These are phyloP conservation scores for Orthosia gracilis DNA, from an alignment of 2,888 invertebrate species.

Conservation along the genomic window DNA sequence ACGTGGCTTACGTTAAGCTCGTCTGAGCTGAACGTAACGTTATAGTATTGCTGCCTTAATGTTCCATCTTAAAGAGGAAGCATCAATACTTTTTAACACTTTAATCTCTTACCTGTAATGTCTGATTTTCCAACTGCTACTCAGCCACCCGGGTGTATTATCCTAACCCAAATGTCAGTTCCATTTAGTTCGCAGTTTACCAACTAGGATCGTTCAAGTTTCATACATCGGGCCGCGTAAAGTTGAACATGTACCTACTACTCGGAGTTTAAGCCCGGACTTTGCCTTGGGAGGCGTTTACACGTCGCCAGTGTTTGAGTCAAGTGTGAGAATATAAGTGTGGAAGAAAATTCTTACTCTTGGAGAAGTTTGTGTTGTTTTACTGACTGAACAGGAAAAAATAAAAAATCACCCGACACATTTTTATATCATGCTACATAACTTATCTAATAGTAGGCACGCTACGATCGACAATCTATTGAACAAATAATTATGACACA, in stretches of 20 bases:
- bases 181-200: conserved; percentile 73
- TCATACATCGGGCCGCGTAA: conserved; percentile 73
- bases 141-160: conserved; percentile 40
- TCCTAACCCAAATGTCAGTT: conserved; percentile 70
- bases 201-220: conserved; percentile 74
- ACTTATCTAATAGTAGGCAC: no score
- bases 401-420: no score
- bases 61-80: no score
- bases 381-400: background rate
- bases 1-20: no score
- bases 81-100: background rate
- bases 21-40: no score
- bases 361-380: background rate
- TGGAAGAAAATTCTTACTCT: no score
- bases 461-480: no score
- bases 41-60: no score
- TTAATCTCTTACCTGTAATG: conserved; percentile 22
- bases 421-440: no score
- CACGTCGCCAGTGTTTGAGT: background rate
- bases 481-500: no score
- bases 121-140: conserved; percentile 36
- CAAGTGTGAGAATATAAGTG: background rate
- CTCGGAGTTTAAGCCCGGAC: conserved; percentile 70
- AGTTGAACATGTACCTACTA: conserved; percentile 70
- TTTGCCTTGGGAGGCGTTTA: conserved; percentile 48